A percentile compares a stretch with the other conserved stretches of the same genome.
These are phyloP conservation scores for Caenorhabditis doughertyi DNA, from an alignment of 2,888 invertebrate species.

Conservation along the genomic window DNA sequence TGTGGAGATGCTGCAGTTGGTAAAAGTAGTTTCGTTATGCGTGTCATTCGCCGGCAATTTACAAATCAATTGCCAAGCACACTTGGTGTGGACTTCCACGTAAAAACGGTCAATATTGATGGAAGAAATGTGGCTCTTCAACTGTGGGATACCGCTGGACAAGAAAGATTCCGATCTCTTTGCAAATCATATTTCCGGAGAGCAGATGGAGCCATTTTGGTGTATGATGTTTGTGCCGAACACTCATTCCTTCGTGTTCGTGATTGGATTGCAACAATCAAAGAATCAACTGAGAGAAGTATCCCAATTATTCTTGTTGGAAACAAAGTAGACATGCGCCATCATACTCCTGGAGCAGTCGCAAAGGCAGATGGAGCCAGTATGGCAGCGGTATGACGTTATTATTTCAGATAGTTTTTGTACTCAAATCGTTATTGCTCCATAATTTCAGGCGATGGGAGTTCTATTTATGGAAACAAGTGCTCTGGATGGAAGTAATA, in stretches of 20 bases:
- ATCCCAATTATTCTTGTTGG: conserved; percentile 86
- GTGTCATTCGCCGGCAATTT: conserved; percentile 86
- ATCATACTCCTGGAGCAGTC: conserved; percentile 69
- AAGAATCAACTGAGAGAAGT: conserved; percentile 85
- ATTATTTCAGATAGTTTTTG: conserved; percentile 3
- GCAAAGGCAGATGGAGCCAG: conserved; percentile 69
- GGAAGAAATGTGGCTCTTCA: conserved; percentile 85
- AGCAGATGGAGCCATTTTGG: conserved; percentile 86
- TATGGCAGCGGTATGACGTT: conserved; percentile 74
- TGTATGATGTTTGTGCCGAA: conserved; percentile 86
- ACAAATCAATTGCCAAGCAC: conserved; percentile 86
- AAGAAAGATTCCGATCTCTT: conserved; percentile 86
- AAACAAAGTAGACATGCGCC: conserved; percentile 86
- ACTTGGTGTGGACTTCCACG: conserved; percentile 86
- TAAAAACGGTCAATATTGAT: conserved; percentile 85
- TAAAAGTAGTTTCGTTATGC: conserved; percentile 86
- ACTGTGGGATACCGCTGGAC: conserved; percentile 87
- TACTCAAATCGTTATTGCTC: background rate
- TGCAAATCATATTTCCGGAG: conserved; percentile 87
- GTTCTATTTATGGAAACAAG: conserved; percentile 79
- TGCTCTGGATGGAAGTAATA: conserved; percentile 79
- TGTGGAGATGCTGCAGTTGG: conserved; percentile 86
- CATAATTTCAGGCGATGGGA: conserved; percentile 71
- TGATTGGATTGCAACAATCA: conserved; percentile 86
- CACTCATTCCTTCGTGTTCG: conserved; percentile 86